Conservation (phyloP, 2,797 vertebrate genomes). For the Fistularia tabacaria region DNA sequence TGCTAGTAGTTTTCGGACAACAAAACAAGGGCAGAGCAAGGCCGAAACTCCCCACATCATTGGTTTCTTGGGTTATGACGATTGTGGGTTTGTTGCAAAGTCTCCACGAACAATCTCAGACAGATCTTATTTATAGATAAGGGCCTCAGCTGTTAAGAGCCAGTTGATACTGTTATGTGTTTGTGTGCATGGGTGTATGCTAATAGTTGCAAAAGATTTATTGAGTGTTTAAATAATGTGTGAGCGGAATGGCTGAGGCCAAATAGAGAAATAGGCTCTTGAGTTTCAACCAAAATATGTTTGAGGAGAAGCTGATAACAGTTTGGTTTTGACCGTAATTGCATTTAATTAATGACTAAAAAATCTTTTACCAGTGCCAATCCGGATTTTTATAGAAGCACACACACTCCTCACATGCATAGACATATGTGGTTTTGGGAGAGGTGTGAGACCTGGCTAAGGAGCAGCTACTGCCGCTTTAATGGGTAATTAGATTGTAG, state of each 20-base stretch:
- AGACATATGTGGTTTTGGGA: slow-evolving; percentile 15
- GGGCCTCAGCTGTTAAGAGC: slow-evolving; percentile 25
- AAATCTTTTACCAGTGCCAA: slow-evolving; percentile 36
- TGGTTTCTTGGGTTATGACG: slow-evolving; percentile 22
- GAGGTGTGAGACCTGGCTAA: slow-evolving; percentile 44
- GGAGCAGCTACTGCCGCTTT: slow-evolving; percentile 26
- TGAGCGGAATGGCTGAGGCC: slow-evolving; percentile 43
- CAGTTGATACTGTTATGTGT: slow-evolving; percentile 10
- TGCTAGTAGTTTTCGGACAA: too few species aligned
- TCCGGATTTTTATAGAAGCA: slow-evolving; percentile 33
- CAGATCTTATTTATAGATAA: slow-evolving; percentile 67
- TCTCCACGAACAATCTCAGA: slow-evolving; percentile 61
- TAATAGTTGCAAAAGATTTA: slow-evolving; percentile 56
- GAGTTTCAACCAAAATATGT: slow-evolving; percentile 62
- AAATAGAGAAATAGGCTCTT: slow-evolving; percentile 54
- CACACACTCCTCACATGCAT: slow-evolving; percentile 5
- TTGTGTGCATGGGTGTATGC: slow-evolving; percentile 13
- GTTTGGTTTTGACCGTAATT: slow-evolving; percentile 63
- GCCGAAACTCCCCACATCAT: too few species aligned
- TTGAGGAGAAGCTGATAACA: slow-evolving; percentile 71
- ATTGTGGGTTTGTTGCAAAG: slow-evolving; percentile 66
- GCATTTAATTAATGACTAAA: slow-evolving; percentile 69
- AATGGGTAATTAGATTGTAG: slow-evolving; percentile 39
- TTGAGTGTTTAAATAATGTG: slow-evolving; percentile 69
- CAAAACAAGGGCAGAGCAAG: too few species aligned